Evolutionary conservation across 2,888 invertebrate species (phyloP), one percentile per base, ranked within the genome.

Genomic region (Periphyllus acericola): DNA sequence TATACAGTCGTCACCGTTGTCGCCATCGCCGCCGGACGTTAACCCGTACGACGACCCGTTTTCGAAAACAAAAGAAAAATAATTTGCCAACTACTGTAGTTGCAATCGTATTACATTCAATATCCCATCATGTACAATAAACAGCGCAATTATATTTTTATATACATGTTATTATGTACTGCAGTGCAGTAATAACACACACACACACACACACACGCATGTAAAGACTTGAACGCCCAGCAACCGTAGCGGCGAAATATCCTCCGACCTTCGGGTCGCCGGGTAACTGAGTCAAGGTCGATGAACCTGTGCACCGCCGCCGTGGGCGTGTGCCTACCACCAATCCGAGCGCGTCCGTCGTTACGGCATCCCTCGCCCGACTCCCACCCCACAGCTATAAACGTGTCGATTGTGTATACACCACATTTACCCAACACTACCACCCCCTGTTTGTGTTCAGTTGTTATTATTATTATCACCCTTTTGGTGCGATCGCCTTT

Each of bases 261-360:
- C 72, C 29, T 71, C 80, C 86, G 86, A 80, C 86, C 86, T 86
- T 87, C 87, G 85, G 40, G 88, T 94, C 94, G 92, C 93, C 93
- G 93, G 93, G 95, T 95, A 94, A 95, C 94, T 95, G 95, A 95
- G 95, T 95, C 95, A 95, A 95, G 95, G 95, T 95, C 95, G 90
- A 90, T 90, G 90, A 90, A 90, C 90, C 89, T 92, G 93, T 93
- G 93, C 93, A 93, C 93, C 91, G 91, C 91, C 91, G 91, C 91
- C 90, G 90, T 90, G 90, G 89, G 90, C 84, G 90, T 90, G 83
- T 76, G 55, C 68, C 29, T 36, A 3, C 19, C 74, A 60, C 85
- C 86, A 72, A 79, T 86, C 52, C 55, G 29, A 60, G 29, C 36
- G 52, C 85, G 34, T 75, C 83, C 66, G 32, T 46, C 60, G 29